A percentile compares a stretch with the other conserved stretches of the same genome.
These are phyloP conservation scores for Panthera leo DNA, from an alignment of 2,113 vertebrate species.

Conservation along the genomic window DNA sequence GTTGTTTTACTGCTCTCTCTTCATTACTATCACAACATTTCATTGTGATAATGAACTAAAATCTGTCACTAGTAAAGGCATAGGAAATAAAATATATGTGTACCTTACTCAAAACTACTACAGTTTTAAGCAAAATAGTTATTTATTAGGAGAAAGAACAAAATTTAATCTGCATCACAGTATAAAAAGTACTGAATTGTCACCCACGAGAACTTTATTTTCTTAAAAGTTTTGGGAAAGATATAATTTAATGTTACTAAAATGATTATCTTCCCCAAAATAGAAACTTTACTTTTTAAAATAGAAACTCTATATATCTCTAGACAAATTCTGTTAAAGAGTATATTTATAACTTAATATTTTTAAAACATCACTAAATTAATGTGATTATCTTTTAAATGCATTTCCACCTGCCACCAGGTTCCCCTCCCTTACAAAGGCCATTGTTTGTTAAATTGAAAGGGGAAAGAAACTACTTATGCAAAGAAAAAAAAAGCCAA, in stretches of 20 bases:
- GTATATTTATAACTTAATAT: neutral
- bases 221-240: neutral
- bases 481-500: neutral
- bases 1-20: neutral
- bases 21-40: conserved; percentile 22
- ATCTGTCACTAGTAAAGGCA: neutral
- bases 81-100: neutral
- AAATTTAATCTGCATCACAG: conserved; percentile 30
- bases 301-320: neutral
- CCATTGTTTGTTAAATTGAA: conserved; percentile 47
- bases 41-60: conserved; percentile 16
- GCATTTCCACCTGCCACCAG: conserved; percentile 22
- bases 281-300: conserved; percentile 7
- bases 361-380: conserved; percentile 37
- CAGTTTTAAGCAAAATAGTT: conserved; percentile 12
- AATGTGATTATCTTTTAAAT: conserved; percentile 44
- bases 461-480: conserved; percentile 11
- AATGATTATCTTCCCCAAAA: neutral
- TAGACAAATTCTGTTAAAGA: neutral
- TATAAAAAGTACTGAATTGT: neutral
- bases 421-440: conserved; percentile 10
- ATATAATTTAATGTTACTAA: neutral
- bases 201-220: neutral
- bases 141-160: conserved; percentile 2
- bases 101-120: neutral